Base-by-base conservation (phyloP, 1,140 invertebrate genomes). In the Drosophila saltans region DNA sequence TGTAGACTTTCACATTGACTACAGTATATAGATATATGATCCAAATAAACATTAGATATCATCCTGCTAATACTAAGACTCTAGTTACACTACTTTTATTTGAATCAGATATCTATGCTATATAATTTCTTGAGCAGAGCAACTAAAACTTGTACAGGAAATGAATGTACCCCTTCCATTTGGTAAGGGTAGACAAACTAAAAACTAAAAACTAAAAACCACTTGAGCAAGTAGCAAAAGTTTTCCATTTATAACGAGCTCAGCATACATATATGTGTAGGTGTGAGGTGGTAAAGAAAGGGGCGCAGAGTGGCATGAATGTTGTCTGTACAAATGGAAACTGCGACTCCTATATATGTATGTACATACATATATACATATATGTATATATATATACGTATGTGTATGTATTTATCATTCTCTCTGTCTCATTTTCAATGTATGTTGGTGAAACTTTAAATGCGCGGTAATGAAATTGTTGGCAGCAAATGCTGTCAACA, bases 181-280 rank as follows among this genome's bases (percentile, higher is more conserved):
- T 9, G 21, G 45, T 52, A 52, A 52, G 45, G 45, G 45, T 52
- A 52, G 2, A 26, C n/a, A 26, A 83, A 80, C 68, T 62, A 61
- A 71, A 67, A 72, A 80, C 68, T 62, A 61, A 71, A 67, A 72
- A 63, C 64, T 43, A 58, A 83, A 88, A 89, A 80, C 76, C 83
- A 89, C 83, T 89, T 88, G 80, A 88, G 83, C 78, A 89, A 88
- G 83, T 81, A 80, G 84, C 80, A 78, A 88, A 88, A 88, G 80
- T 88, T 88, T 88, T 89, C 71, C 83, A 83, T 88, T 88, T 89
- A 88, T 88, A 88, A 88, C 83, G 84, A 88, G 83, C 84, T 82
- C 79, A 63, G 72, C 65, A 70, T 81, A 36, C 65, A 70, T 81
- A 36, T 36, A 36, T 36, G 4, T 30, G 33, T 36, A 75, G 65